phyloP scores from a whole-genome alignment of 1,140 invertebrate genomes.

The Hyphantria cunea region DNA sequence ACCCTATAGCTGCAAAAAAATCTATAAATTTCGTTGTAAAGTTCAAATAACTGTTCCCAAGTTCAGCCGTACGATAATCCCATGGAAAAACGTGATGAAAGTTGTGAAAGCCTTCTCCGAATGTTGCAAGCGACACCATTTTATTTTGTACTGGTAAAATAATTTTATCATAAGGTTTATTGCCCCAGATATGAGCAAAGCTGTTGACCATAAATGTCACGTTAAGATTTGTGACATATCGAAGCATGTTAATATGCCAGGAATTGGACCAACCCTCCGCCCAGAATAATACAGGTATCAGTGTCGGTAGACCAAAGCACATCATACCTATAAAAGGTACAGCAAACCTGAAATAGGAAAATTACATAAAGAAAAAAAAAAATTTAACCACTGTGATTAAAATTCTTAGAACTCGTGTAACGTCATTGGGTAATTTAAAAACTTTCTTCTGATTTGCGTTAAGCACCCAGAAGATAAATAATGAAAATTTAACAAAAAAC shows the following conservation, averaged over 20 bases:
- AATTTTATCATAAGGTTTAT: constrained; percentile 85
- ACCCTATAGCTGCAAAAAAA: constrained; percentile 78
- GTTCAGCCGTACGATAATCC: constrained; percentile 92
- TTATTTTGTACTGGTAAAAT: constrained; percentile 36
- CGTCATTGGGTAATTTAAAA: too few species aligned
- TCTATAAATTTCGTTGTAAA: constrained; percentile 87
- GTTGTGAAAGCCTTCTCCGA: constrained; percentile 91
- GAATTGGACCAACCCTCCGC: constrained; percentile 88
- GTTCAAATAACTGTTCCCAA: constrained; percentile 84
- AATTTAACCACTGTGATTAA: too few species aligned
- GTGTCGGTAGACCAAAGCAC: constrained; percentile 92
- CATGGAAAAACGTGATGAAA: constrained; percentile 95
- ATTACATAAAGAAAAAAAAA: neutral
- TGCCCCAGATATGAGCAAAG: constrained; percentile 84
- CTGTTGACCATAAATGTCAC: constrained; percentile 90
- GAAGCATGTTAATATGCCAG: constrained; percentile 90
- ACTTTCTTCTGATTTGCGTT: too few species aligned
- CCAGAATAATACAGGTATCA: constrained; percentile 91
- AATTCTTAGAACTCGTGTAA: too few species aligned
- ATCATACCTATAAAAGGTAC: constrained; percentile 45
- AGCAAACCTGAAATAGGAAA: constrained; percentile 34
- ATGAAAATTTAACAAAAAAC: too few species aligned
- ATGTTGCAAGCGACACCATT: constrained; percentile 3
- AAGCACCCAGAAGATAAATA: too few species aligned
- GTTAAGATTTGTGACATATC: constrained; percentile 86